These are phyloP conservation scores for Cryptotis parvus DNA, from an alignment of 2,113 vertebrate species.

Conservation along the genomic window DNA sequence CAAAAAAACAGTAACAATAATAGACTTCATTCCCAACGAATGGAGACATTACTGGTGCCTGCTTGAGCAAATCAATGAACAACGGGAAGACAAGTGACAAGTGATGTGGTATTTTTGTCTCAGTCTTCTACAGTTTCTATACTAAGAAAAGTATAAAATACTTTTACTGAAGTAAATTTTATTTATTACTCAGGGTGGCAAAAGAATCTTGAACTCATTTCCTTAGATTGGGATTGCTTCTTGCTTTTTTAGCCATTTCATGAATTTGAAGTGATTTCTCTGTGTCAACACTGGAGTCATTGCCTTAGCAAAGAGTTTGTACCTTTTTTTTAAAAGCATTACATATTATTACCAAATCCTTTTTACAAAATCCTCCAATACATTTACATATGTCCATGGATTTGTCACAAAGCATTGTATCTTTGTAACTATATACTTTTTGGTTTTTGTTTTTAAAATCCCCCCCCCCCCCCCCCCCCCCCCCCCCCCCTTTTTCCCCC, in stretches of 20 bases:
- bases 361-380: background rate
- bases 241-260: background rate
- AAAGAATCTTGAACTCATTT: background rate
- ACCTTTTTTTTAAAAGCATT: background rate
- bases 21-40: no score
- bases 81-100: no score
- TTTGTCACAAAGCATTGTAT: constrained; percentile 1
- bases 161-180: background rate
- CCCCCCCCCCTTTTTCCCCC: no score
- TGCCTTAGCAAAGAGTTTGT: background rate
- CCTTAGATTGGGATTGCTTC: background rate
- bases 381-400: background rate
- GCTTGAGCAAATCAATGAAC: no score
- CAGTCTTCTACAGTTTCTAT: no score
- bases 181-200: background rate
- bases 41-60: no score
- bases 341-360: background rate
- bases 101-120: background rate
- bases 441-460: no score
- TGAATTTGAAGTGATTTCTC: background rate
- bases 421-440: constrained; percentile 5
- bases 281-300: background rate
- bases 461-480: no score
- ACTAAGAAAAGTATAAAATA: background rate
- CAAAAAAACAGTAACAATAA: no score